phyloP scores from a whole-genome alignment of 2,113 vertebrate genomes.

The Tachuris rubrigastra region DNA sequence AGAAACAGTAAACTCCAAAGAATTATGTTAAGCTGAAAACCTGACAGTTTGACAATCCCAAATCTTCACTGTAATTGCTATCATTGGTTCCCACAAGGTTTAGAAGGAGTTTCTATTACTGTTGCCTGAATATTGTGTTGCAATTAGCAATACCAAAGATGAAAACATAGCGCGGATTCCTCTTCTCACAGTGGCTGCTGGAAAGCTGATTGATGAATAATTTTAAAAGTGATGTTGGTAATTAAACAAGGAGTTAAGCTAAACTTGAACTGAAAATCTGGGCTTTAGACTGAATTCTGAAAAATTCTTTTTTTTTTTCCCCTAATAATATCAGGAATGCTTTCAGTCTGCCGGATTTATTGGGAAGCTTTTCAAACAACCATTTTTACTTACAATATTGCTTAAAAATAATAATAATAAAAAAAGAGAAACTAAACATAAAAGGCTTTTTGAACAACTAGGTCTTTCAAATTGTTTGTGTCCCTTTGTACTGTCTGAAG shows the following conservation, averaged over 20 bases:
- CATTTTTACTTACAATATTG: background rate
- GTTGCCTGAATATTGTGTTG: background rate
- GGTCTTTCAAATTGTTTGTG: background rate
- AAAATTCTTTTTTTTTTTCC: background rate
- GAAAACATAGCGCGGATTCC: background rate
- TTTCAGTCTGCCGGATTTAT: background rate
- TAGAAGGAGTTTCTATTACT: slow-evolving; percentile 1
- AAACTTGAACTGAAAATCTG: background rate
- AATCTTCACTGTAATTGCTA: background rate
- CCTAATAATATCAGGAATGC: background rate
- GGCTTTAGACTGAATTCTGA: background rate
- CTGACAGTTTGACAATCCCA: slow-evolving; percentile 19
- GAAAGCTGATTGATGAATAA: background rate
- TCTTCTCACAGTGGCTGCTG: background rate
- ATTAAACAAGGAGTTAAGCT: background rate
- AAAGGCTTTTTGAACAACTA: rapidly evolving
- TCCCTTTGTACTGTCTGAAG: background rate
- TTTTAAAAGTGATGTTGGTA: background rate
- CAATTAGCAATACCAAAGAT: background rate
- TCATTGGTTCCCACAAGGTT: background rate
- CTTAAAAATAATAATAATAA: background rate
- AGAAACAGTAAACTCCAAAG: background rate
- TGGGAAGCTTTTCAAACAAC: background rate
- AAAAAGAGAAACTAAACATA: no score
- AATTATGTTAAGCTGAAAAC: background rate